Evolutionary conservation across 2,888 invertebrate species (phyloP), one percentile per base, ranked within the genome.

Genomic region (Acrocyrtus sp.): DNA sequence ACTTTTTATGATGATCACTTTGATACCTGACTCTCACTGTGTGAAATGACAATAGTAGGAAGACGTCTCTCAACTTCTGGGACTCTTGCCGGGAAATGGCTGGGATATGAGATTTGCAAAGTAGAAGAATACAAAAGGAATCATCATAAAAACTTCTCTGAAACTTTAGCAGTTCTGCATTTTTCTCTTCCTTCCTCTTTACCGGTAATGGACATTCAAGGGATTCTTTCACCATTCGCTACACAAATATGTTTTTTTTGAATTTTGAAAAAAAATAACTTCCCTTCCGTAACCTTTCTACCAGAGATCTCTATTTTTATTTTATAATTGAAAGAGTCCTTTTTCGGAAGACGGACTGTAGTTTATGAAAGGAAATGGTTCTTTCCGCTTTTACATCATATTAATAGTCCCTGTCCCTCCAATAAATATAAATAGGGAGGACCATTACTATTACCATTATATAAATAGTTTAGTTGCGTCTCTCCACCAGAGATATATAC

Each of bases 1-100:
- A 19, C 58, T n/a, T 45, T 58, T 58, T 58, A 34, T 34, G 34
- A 34, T 34, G 34, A 34, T 45, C 56, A 56, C 58, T 12, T 34
- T 26, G 54, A 29, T 29, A 19, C 4, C 27, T 54, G 34, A 26
- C n/a, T 6, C 45, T 45, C 41, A 45, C 22, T 26, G 45, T 56
- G 29, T 41, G 56, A 41, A 19, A 43, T 43, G 58, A 45, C 58
- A 41, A 56, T 56, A 34, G 45, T 12, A 45, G 6, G 45, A 26
- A 21, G n/a, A 34, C 5, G 34, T 45, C 39, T 58, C 27, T 26
- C 17, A 34, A 12, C 5, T n/a, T n/a, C n/a, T n/a, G n/a, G n/a
- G n/a, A n/a, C n/a, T n/a, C n/a, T n/a, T n/a, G n/a, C 6, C 12
- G 5, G 34, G 34, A 34, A 34, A 34, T 12, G 34, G 34, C 5